Evolutionary conservation across 2,113 vertebrate species (phyloP).

Genomic region (Stictonetta naevosa): DNA sequence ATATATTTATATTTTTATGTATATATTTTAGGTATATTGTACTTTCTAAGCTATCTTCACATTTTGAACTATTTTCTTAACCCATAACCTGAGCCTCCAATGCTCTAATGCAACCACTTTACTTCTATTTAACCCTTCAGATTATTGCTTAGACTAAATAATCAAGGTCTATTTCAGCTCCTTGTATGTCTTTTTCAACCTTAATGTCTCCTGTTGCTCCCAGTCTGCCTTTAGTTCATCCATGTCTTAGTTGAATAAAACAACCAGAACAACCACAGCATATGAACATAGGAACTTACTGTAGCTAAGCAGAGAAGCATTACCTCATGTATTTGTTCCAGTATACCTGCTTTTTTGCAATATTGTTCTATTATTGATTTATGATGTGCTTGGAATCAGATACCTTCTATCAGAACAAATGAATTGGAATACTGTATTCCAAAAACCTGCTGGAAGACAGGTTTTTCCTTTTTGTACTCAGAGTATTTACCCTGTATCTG

Average conservation of each 20-base stretch:
- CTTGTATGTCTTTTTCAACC: not conserved
- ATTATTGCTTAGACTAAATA: not conserved
- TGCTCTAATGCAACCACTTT: not conserved
- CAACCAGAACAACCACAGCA: not conserved
- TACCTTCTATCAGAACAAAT: not conserved
- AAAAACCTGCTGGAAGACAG: not conserved
- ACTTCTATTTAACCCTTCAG: not conserved
- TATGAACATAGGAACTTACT: not conserved
- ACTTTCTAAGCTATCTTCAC: not conserved
- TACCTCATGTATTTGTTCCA: not conserved
- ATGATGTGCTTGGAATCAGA: not conserved
- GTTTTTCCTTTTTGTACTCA: not conserved
- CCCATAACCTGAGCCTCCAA: not conserved
- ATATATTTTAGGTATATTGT: not conserved
- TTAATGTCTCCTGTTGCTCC: not conserved
- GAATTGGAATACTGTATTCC: not conserved
- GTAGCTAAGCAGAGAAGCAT: not conserved
- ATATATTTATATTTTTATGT: too few relatives aligned
- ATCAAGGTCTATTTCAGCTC: not conserved
- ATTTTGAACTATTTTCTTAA: not conserved
- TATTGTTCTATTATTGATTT: not conserved
- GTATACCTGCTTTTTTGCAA: not conserved
- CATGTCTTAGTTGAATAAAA: not conserved
- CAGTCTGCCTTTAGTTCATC: not conserved
- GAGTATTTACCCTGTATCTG: not conserved